Evolutionary conservation across 1,140 invertebrate genomes (phyloP), one percentile per base, ranked within the genome.

Genomic region (Heterodera schachtii): DNA sequence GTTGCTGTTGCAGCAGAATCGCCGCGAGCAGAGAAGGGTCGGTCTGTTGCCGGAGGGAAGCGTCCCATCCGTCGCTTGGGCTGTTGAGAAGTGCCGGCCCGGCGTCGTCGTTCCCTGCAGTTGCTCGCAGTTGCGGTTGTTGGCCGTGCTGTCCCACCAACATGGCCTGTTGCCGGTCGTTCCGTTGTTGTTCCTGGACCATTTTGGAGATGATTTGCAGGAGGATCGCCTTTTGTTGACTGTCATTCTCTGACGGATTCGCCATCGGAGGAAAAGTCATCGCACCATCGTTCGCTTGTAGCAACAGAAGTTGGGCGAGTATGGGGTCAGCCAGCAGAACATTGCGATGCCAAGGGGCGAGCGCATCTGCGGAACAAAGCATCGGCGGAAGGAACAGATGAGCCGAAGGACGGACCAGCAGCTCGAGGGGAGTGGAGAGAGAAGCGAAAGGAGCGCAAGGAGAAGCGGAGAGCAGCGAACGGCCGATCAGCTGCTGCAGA

Each of bases 151-250:
- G 77, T 44, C 31, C 41, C 64, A 78, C 44, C 70, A 78, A 41
- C 70, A 49, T 60, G 31, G 31, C 70, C 41, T 66, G 52, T 44
- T 64, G 70, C 70, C 70, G 66, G 31, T 57, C 3, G 49, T 78
- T 52, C 67, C 19, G 60, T 64, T 78, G 75, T 78, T 78, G 75
- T 44, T 78, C 64, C 21, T 78, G 77, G 21, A 78, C 13, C 70
- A 78, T 49, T 78, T 78, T 66, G 70, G 57, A 31, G 47, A 78
- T 78, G 31, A 78, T 41, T 69, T 78, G 77, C 47, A 78, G 31
- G 2, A 78, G 66, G 13, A 69, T 9, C 7, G 70, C 66, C 47
- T 78, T 46, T 52, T 78, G 66, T 44, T 78, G 41, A 3, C 6
- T 31, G 31, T 78, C 52, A 66, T 66, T 78, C 67, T 67, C 67